Evolutionary conservation across 92 coral and sea anemone species (phyloP), one percentile per base, ranked within the genome.

Genomic region (Chrysogorgia sp.): DNA sequence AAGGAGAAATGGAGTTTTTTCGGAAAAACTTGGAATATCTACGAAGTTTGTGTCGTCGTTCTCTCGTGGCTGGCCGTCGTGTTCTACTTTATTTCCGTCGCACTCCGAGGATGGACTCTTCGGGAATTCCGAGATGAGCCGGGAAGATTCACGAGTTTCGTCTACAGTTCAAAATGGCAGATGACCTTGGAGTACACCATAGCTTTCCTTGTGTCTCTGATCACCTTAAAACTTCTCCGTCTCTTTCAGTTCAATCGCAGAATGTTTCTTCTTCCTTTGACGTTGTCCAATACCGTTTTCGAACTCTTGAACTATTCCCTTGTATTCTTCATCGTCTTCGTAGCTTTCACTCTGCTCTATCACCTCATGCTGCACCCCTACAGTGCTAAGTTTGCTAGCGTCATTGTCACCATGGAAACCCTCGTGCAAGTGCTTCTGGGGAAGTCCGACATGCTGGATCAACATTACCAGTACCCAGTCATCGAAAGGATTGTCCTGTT

Each of bases 111-210:
- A 61, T 82, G 88, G 90, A 96, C 96, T 14, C 68, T 92, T 26
- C 17, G 80, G 35, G 83, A 77, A 53, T 86, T 85, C 79, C 92
- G 60, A 29, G 67, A 83, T 10, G 58, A 92, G 34, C 92, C 86
- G 12, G 79, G 84, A 24, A 83, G 76, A 29, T 96, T 86, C 72
- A 84, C 90, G 17, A 96, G 88, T 53, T 96, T 96, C 66, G 91
- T 88, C 57, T 74, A 89, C 87, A 86, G 90, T 41, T 87, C 91
- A 24, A 67, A 97, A 30, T 96, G 97, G 99, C 96, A 96, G 60
- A 88, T 87, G 30, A 50, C 85, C 52, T 85, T 96, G 40, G 99
- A 96, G 74, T 83, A 81, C 75, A 71, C 83, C 56, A 81, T 96
- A 45, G 99, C 90, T 6, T 69, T 88, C 41, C 58, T 88, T 0